A percentile compares a stretch with the other conserved stretches of the same genome.
These are phyloP conservation scores for Scaptomyza montana DNA, from an alignment of 1,140 invertebrate genomes.

Conservation along the genomic window DNA sequence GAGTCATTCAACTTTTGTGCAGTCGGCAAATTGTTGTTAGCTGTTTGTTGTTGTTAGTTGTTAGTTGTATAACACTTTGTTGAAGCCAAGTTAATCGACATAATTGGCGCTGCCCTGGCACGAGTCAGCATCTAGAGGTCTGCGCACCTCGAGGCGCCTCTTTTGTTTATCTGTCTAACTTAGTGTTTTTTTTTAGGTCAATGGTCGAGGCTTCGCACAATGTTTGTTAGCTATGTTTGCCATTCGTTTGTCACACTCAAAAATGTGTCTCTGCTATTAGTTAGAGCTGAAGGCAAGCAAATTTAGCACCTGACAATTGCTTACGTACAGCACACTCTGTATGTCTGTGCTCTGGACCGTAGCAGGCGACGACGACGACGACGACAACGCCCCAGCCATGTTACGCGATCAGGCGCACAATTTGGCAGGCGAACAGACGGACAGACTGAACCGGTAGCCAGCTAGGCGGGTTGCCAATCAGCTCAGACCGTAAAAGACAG, in stretches of 20 bases:
- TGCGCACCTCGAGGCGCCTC: conserved; percentile 31
- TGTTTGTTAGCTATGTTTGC: conserved; percentile 63
- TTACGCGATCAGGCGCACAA: conserved; percentile 51
- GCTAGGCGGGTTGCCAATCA: conserved; percentile 34
- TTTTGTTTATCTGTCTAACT: conserved; percentile 48
- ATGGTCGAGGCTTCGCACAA: conserved; percentile 58
- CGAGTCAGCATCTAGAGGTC: conserved; percentile 44
- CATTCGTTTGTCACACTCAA: conserved; percentile 43
- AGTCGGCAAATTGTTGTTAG: conserved; percentile 35
- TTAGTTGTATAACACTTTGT: conserved; percentile 54
- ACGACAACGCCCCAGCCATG: conserved; percentile 60
- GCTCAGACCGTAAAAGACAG: conserved; percentile 41
- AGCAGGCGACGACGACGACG: conserved; percentile 6
- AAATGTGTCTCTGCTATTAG: conserved; percentile 21
- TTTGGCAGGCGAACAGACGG: neutral
- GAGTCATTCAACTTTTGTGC: conserved; percentile 67
- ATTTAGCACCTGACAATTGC: conserved; percentile 72
- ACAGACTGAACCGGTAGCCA: conserved; percentile 23
- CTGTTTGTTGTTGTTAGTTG: conserved; percentile 26
- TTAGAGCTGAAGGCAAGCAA: conserved; percentile 58
- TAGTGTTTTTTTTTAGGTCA: conserved; percentile 61
- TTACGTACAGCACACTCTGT: conserved; percentile 26
- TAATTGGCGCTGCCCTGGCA: conserved; percentile 64
- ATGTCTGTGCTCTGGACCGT: conserved; percentile 34
- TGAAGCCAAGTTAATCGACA: conserved; percentile 73